Percentiles rank a stretch among this genome's conserved stretches.
phyloP scores from a whole-genome alignment of 2,797 vertebrate species.

The Vultur gryphus region DNA sequence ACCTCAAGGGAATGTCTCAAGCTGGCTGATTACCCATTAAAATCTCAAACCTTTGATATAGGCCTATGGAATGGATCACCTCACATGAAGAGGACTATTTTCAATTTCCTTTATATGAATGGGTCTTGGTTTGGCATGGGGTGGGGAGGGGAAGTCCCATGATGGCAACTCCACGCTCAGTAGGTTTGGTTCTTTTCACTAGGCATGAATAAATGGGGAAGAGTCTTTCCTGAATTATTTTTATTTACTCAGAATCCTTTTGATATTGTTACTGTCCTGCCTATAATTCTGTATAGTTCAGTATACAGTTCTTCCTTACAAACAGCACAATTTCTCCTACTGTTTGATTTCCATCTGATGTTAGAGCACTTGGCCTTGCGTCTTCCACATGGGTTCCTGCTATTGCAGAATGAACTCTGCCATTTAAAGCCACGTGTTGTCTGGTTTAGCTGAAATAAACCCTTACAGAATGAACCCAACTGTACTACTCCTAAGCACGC shows the following conservation, averaged over 20 bases:
- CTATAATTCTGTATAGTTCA: neutral
- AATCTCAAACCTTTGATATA: slow-evolving; percentile 27
- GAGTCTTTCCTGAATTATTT: neutral
- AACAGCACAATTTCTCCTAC: neutral
- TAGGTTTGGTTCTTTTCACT: neutral
- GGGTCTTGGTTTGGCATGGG: neutral
- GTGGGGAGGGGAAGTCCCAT: neutral
- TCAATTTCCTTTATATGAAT: neutral
- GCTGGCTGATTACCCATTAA: slow-evolving; percentile 47
- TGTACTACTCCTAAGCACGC: neutral
- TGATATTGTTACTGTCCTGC: neutral
- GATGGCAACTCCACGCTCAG: neutral
- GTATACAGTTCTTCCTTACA: neutral
- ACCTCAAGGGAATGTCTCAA: slow-evolving; percentile 48
- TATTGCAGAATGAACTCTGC: neutral
- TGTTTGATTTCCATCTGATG: neutral
- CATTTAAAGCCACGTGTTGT: neutral
- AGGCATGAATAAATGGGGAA: neutral
- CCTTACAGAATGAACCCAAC: neutral
- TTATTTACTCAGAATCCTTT: neutral
- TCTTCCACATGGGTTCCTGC: neutral
- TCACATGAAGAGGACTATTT: neutral
- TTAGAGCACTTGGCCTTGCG: neutral
- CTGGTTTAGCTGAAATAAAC: neutral
- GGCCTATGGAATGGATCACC: neutral